Percentiles rank a stretch among this genome's conserved stretches.
Conservation (phyloP, 2,888 invertebrate genomes). For the Chaitophorus viminalis region DNA sequence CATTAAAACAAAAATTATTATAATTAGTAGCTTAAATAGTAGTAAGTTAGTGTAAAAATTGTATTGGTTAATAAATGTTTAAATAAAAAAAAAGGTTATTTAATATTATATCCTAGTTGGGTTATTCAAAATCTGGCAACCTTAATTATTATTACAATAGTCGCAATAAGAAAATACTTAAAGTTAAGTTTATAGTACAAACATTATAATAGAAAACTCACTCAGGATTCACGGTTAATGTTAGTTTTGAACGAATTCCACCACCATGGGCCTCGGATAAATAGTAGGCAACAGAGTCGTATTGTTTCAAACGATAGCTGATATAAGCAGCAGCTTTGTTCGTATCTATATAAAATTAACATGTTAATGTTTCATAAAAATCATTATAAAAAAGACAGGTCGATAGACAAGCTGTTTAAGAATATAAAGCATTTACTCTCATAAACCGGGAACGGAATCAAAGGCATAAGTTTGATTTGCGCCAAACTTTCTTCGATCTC, state of each 20-base stretch:
- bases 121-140: too few relatives aligned
- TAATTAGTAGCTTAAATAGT: too few relatives aligned
- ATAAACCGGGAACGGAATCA: conserved; percentile 30
- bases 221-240: conserved; percentile 31
- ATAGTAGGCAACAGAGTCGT: conserved; percentile 45
- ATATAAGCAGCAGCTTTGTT: conserved; percentile 50
- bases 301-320: conserved; percentile 27
- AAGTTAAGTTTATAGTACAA: not conserved
- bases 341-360: conserved; percentile 10
- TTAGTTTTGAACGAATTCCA: conserved; percentile 50
- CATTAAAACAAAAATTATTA: too few relatives aligned
- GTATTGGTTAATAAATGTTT: too few relatives aligned
- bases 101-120: too few relatives aligned
- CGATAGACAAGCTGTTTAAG: not conserved
- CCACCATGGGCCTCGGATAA: conserved; percentile 62
- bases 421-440: conserved; percentile 30
- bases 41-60: too few relatives aligned
- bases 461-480: conserved; percentile 30
- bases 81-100: too few relatives aligned
- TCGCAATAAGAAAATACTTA: not conserved
- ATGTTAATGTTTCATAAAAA: not conserved
- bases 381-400: not conserved
- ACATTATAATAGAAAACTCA: not conserved
- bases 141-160: too few relatives aligned
- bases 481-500: conserved; percentile 29